Evolutionary conservation across 1,140 invertebrate genomes (phyloP).

Genomic region (Dinoponera quadriceps): DNA sequence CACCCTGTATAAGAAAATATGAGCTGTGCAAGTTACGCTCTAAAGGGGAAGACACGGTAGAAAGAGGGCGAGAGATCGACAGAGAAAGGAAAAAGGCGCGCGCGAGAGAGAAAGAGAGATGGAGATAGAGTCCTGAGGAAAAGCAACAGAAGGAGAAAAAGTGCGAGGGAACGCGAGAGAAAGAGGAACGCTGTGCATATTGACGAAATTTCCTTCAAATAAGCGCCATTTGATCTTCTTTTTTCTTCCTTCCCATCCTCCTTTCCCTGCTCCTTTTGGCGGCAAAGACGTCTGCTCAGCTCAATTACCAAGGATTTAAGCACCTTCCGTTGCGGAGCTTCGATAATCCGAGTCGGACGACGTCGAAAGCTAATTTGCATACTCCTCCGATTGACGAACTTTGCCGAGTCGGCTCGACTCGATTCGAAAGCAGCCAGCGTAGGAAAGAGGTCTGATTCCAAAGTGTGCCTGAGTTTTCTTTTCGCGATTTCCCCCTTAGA

Average conservation of each 20-base stretch:
- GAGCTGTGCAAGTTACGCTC: too few relatives aligned
- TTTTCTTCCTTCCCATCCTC: too few relatives aligned
- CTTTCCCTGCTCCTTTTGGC: not conserved
- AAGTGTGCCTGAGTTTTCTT: constrained; percentile 18
- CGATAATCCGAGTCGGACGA: constrained; percentile 31
- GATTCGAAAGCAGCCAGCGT: constrained; percentile 11
- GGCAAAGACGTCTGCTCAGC: constrained; percentile 6
- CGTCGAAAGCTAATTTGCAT: constrained; percentile 35
- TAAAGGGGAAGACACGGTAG: too few relatives aligned
- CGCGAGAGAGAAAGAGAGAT: too few relatives aligned
- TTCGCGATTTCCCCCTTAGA: not conserved
- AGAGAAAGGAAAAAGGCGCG: too few relatives aligned
- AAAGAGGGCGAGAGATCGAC: too few relatives aligned
- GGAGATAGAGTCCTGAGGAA: too few relatives aligned
- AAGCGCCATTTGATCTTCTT: not conserved
- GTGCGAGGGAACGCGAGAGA: too few relatives aligned
- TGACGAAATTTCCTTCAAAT: not conserved
- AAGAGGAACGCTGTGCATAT: not conserved
- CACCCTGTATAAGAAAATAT: too few relatives aligned
- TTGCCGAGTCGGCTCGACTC: not conserved
- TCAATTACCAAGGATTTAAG: constrained; percentile 34
- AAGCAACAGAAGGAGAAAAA: too few relatives aligned
- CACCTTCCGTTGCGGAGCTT: not conserved
- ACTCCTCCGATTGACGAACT: constrained; percentile 26
- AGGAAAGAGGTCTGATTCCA: constrained; percentile 27